phyloP scores from a whole-genome alignment of 2,113 vertebrate species.

The Cacatua alba region DNA sequence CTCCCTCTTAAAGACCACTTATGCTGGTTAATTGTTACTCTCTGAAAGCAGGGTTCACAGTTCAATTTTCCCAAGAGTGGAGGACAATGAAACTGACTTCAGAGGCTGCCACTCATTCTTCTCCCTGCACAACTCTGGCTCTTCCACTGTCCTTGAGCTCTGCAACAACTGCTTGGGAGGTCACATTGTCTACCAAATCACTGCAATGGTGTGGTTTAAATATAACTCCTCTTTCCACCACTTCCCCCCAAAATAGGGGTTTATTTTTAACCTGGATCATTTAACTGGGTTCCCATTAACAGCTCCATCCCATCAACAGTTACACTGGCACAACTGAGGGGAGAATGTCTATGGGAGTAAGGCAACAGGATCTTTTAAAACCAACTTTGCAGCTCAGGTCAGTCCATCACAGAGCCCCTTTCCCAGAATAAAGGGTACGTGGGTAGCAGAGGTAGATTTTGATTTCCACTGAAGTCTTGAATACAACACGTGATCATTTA shows the following conservation, averaged over 20 bases:
- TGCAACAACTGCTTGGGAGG: background rate
- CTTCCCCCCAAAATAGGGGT: background rate
- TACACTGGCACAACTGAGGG: background rate
- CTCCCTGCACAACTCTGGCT: background rate
- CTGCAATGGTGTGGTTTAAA: background rate
- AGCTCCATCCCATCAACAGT: background rate
- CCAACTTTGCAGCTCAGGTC: background rate
- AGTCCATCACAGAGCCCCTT: background rate
- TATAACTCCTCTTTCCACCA: background rate
- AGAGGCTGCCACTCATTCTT: background rate
- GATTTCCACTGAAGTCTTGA: background rate
- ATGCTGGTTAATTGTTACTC: background rate
- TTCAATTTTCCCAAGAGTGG: too few species aligned
- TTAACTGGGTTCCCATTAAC: background rate
- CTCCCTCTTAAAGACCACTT: background rate
- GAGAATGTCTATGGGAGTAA: fast-evolving
- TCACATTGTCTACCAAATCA: too few species aligned
- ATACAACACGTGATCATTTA: background rate
- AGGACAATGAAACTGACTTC: background rate
- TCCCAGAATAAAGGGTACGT: background rate
- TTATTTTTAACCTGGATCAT: background rate
- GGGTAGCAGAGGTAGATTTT: background rate
- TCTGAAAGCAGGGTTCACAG: background rate
- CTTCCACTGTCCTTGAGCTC: background rate
- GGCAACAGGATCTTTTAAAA: background rate